A percentile compares a stretch with the other conserved stretches of the same genome.
phyloP scores from a whole-genome alignment of 1,140 invertebrate genomes.

The Penaeus vannamei region DNA sequence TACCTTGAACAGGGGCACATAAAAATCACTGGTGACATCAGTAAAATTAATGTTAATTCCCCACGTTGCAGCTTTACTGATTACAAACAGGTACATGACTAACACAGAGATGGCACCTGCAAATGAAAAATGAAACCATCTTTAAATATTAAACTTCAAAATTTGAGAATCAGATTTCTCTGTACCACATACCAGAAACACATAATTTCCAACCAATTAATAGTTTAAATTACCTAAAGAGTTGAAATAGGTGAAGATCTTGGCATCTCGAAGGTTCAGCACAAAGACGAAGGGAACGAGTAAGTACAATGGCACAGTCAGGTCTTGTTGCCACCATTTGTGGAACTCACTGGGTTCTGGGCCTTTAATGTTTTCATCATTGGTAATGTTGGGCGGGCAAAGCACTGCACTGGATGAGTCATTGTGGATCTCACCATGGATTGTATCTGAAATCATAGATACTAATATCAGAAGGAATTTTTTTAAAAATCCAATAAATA shows the following conservation, averaged over 20 bases:
- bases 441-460: slow-evolving; percentile 35
- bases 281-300: slow-evolving; percentile 84
- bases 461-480: not conserved
- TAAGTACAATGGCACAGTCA: slow-evolving; percentile 88
- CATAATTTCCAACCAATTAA: not conserved
- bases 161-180: too few species aligned
- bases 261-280: slow-evolving; percentile 89
- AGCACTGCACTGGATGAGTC: slow-evolving; percentile 42
- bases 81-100: slow-evolving; percentile 54
- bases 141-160: not conserved
- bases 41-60: slow-evolving; percentile 55
- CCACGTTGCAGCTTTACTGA: slow-evolving; percentile 47
- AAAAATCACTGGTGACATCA: slow-evolving; percentile 27
- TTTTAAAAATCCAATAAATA: not conserved
- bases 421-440: slow-evolving; percentile 55
- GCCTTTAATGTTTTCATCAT: slow-evolving; percentile 66
- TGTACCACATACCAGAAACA: not conserved
- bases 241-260: slow-evolving; percentile 95
- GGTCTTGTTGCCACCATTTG: slow-evolving; percentile 72
- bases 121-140: not conserved
- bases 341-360: slow-evolving; percentile 76
- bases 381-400: slow-evolving; percentile 47
- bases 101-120: slow-evolving; percentile 56
- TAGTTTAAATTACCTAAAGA: slow-evolving; percentile 79
- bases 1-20: slow-evolving; percentile 58